phyloP scores from a whole-genome alignment of 2,797 vertebrate species.

The Capromys pilorides region DNA sequence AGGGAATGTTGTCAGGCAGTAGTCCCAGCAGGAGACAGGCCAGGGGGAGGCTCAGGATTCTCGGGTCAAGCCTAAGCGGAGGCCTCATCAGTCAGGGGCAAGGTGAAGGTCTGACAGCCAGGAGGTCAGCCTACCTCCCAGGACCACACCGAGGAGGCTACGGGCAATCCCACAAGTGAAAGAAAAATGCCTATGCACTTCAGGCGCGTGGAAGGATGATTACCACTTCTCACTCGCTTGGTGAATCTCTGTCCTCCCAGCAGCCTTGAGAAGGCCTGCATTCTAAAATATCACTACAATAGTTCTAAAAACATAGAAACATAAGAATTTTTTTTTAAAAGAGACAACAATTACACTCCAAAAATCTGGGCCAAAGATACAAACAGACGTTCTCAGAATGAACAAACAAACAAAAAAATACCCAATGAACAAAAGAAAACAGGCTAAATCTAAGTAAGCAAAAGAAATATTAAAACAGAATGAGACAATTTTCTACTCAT shows the following conservation, averaged over 20 bases:
- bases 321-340: not conserved
- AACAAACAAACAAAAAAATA: not conserved
- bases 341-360: not conserved
- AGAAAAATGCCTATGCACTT: not conserved
- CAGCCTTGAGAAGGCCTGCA: not conserved
- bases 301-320: not conserved
- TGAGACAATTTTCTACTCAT: not conserved
- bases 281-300: not conserved
- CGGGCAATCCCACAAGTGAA: not conserved
- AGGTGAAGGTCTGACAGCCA: conserved; percentile 67
- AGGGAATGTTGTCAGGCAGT: conserved; percentile 12
- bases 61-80: conserved; percentile 50
- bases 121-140: conserved; percentile 44
- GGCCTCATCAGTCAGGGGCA: conserved; percentile 67
- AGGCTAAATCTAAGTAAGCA: not conserved
- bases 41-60: conserved; percentile 22
- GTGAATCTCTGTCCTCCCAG: not conserved
- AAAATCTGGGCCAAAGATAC: not conserved
- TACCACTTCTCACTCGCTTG: not conserved
- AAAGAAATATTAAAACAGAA: conserved; percentile 8
- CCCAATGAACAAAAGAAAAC: not conserved
- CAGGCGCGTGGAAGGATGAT: not conserved
- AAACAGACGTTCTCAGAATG: conserved; percentile 5
- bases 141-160: not conserved
- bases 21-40: conserved; percentile 45